phyloP scores from a whole-genome alignment of 2,888 invertebrate genomes.

The Euclidia mi region DNA sequence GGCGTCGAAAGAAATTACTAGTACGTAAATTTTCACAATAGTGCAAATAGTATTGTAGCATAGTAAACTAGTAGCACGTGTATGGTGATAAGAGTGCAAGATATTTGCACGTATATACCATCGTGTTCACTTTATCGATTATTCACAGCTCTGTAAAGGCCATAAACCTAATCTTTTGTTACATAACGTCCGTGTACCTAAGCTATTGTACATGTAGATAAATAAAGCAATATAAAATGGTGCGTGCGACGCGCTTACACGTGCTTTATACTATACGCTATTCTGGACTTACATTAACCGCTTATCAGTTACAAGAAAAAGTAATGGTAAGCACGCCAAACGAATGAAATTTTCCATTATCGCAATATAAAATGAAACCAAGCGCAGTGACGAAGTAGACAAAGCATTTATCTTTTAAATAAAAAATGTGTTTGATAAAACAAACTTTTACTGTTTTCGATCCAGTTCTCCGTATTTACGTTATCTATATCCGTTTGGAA shows the following conservation, averaged over 20 bases:
- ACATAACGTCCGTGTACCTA: conserved; percentile 58
- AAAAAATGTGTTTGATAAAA: neutral
- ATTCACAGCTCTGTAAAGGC: conserved; percentile 70
- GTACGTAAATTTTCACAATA: conserved; percentile 51
- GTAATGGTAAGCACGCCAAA: conserved; percentile 78
- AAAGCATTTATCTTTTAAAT: neutral
- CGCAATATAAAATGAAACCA: conserved; percentile 72
- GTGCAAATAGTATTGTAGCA: conserved; percentile 54
- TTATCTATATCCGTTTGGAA: neutral
- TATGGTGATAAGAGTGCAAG: conserved; percentile 72
- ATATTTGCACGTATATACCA: conserved; percentile 60
- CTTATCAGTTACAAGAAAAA: conserved; percentile 78
- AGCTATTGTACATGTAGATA: conserved; percentile 48
- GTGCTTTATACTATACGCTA: conserved; percentile 67
- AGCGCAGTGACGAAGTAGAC: conserved; percentile 59
- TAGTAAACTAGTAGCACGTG: conserved; percentile 79
- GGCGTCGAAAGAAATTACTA: conserved; percentile 40
- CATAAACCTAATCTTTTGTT: conserved; percentile 71
- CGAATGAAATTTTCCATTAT: conserved; percentile 80
- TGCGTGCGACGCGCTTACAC: conserved; percentile 69
- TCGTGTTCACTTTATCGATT: conserved; percentile 68
- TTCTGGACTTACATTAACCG: conserved; percentile 63
- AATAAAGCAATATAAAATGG: conserved; percentile 54
- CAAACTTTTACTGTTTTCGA: neutral
- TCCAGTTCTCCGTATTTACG: neutral